phyloP scores from a whole-genome alignment of 2,888 invertebrate genomes.

The Tortricodes alternella region DNA sequence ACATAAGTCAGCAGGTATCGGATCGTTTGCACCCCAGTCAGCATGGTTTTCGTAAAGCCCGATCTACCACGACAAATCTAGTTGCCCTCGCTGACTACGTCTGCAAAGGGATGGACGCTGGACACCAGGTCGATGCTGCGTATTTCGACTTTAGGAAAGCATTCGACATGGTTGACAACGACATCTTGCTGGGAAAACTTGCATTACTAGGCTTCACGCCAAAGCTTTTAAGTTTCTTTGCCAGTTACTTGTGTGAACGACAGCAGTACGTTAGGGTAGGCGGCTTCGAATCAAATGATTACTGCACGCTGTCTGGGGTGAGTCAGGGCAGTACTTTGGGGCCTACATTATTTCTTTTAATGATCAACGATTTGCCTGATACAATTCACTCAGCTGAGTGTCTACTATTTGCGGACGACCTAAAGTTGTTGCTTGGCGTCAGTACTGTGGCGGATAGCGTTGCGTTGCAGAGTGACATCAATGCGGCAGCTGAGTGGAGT shows the following conservation, averaged over 20 bases:
- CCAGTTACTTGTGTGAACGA: constrained; percentile 16
- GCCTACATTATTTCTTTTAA: too few species aligned
- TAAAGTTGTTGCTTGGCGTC: not conserved
- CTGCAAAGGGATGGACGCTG: constrained; percentile 22
- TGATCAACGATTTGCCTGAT: too few species aligned
- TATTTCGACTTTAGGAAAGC: constrained; percentile 33
- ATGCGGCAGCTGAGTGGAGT: not conserved
- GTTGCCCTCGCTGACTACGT: too few species aligned
- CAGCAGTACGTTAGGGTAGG: too few species aligned
- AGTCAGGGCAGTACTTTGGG: too few species aligned
- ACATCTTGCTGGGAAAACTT: constrained; percentile 4
- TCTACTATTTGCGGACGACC: too few species aligned
- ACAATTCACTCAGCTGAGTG: too few species aligned
- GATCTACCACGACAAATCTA: too few species aligned
- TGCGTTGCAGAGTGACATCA: too few species aligned
- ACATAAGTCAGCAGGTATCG: not conserved
- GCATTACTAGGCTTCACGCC: constrained; percentile 4
- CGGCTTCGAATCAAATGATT: too few species aligned
- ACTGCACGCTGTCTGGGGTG: too few species aligned
- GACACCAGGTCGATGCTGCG: constrained; percentile 26
- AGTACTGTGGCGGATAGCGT: not conserved
- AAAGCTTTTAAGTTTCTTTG: constrained; percentile 5
- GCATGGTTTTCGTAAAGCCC: too few species aligned
- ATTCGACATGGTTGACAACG: constrained; percentile 5
- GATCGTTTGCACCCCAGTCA: not conserved